phyloP scores from a whole-genome alignment of 2,113 vertebrate genomes.

The Ifrita kowaldi region DNA sequence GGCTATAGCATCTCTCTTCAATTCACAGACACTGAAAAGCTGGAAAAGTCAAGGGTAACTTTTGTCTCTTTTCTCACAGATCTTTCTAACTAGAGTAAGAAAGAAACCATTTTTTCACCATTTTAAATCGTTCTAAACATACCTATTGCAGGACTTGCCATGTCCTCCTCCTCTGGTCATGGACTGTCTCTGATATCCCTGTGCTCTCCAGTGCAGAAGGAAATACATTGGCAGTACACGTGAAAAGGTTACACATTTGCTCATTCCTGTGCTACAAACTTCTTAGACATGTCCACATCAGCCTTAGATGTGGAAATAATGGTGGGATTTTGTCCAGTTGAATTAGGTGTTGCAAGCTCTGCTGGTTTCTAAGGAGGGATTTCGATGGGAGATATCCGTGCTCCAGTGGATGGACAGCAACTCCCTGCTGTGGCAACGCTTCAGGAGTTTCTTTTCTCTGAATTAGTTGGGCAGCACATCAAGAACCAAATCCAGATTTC shows the following conservation, averaged over 20 bases:
- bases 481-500: not conserved
- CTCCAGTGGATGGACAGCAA: not conserved
- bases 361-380: not conserved
- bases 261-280: not conserved
- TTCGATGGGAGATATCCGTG: not conserved
- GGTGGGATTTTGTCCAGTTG: not conserved
- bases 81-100: not conserved
- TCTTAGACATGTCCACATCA: not conserved
- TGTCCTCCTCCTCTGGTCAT: fast-evolving
- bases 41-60: not conserved
- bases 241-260: fast-evolving
- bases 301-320: not conserved
- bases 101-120: not conserved
- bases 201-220: not conserved
- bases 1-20: not conserved
- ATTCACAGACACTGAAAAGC: not conserved
- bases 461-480: not conserved
- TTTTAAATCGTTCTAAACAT: not conserved
- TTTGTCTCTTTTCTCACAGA: not conserved
- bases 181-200: not conserved
- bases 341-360: not conserved
- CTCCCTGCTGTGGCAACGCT: not conserved
- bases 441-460: not conserved
- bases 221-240: not conserved
- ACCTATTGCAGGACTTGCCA: not conserved